Conservation (phyloP, 1,140 invertebrate species). For the Tetramorium simillimum region DNA sequence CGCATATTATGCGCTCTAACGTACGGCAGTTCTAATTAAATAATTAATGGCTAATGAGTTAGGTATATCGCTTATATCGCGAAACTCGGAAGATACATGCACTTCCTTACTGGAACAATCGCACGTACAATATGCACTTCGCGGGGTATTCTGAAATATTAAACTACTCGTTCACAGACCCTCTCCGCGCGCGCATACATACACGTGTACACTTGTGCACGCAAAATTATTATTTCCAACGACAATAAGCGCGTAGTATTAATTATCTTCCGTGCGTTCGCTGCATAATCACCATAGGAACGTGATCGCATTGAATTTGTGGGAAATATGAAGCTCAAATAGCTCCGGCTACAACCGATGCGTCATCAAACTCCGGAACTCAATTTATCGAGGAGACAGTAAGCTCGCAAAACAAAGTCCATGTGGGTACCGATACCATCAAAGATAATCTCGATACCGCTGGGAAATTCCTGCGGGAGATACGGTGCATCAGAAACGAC, state of each 20-base stretch:
- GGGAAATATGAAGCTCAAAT: slow-evolving; percentile 36
- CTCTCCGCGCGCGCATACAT: no score
- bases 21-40: slow-evolving; percentile 60
- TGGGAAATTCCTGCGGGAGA: slow-evolving; percentile 63
- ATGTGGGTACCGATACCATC: slow-evolving; percentile 51
- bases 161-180: not conserved
- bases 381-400: slow-evolving; percentile 70
- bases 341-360: slow-evolving; percentile 1
- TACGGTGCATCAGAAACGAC: not conserved
- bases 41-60: slow-evolving; percentile 61
- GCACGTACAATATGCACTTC: no score
- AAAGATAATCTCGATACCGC: slow-evolving; percentile 70
- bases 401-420: slow-evolving; percentile 73
- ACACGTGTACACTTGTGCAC: not conserved
- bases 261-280: slow-evolving; percentile 6
- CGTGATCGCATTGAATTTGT: slow-evolving; percentile 27
- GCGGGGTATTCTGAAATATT: slow-evolving; percentile 32
- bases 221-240: slow-evolving; percentile 38
- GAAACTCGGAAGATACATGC: slow-evolving; percentile 10
- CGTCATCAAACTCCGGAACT: slow-evolving; percentile 52
- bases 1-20: not conserved
- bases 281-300: slow-evolving; percentile 17
- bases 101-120: not conserved
- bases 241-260: slow-evolving; percentile 2
- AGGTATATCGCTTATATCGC: not conserved